phyloP scores from a whole-genome alignment of 1,140 invertebrate species.

The Euglossa dilemma region DNA sequence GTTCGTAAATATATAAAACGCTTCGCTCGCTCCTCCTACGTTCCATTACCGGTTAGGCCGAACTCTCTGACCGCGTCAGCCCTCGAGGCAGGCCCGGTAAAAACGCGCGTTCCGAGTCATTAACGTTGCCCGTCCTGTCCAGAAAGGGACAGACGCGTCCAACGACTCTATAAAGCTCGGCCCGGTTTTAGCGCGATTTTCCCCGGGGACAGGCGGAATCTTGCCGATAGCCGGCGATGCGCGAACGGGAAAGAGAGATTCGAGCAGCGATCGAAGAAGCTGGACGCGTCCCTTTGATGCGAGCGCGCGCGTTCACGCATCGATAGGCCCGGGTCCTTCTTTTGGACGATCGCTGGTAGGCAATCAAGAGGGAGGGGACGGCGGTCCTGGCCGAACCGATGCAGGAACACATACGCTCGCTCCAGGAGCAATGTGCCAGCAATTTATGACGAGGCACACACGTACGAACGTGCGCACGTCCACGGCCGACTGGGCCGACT shows the following conservation, averaged over 20 bases:
- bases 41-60: neutral
- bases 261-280: conserved; percentile 69
- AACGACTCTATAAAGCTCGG: conserved; percentile 27
- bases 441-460: conserved; percentile 58
- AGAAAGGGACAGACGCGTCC: conserved; percentile 4
- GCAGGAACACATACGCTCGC: conserved; percentile 41
- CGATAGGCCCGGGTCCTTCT: conserved; percentile 47
- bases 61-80: neutral
- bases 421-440: conserved; percentile 46
- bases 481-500: neutral
- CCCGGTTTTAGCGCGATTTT: conserved; percentile 1
- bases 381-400: conserved; percentile 37
- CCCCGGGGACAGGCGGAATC: neutral
- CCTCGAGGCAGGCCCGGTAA: neutral
- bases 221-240: conserved; percentile 18
- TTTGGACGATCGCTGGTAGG: conserved; percentile 39
- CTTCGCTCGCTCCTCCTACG: neutral
- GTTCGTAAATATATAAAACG: no score
- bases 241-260: conserved; percentile 43
- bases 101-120: neutral
- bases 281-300: conserved; percentile 63
- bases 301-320: conserved; percentile 60
- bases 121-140: neutral
- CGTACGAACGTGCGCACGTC: conserved; percentile 25
- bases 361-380: conserved; percentile 44